phyloP scores from a whole-genome alignment of 2,888 invertebrate genomes.

The Isotomurus palustris region DNA sequence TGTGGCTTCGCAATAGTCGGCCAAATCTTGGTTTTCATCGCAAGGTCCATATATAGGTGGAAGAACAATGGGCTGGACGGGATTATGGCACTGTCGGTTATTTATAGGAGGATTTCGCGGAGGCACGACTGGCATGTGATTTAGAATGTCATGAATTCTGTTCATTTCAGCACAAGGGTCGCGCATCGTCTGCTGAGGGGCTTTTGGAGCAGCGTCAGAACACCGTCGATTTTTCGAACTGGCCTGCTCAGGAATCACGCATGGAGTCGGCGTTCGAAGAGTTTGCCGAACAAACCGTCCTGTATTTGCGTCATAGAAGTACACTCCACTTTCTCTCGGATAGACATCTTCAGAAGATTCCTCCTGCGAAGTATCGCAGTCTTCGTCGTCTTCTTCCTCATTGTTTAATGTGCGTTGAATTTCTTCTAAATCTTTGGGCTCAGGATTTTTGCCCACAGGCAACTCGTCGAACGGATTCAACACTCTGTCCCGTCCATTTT shows the following conservation, averaged over 20 bases:
- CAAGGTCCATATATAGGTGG: slow-evolving; percentile 23
- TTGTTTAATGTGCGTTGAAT: background rate
- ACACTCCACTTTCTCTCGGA: slow-evolving; percentile 35
- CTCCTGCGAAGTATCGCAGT: slow-evolving; percentile 2
- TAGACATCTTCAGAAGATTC: slow-evolving; percentile 11
- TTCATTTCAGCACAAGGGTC: too few relatives aligned
- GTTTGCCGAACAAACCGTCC: slow-evolving; percentile 23
- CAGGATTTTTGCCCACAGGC: slow-evolving; percentile 40
- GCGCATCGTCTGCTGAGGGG: slow-evolving; percentile 1
- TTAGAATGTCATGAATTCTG: background rate
- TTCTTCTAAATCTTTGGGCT: slow-evolving; percentile 6
- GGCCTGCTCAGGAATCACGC: too few relatives aligned
- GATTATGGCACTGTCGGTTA: background rate
- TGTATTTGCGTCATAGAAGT: slow-evolving; percentile 29
- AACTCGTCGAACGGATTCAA: slow-evolving; percentile 39
- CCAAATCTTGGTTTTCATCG: background rate
- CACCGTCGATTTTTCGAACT: background rate
- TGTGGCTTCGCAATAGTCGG: too few relatives aligned
- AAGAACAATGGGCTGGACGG: slow-evolving; percentile 14
- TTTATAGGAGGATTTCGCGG: background rate
- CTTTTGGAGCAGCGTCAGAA: background rate
- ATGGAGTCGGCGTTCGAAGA: slow-evolving; percentile 23
- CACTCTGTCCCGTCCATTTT: slow-evolving; percentile 18
- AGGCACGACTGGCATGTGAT: background rate
- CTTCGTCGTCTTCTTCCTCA: slow-evolving; percentile 15